phyloP scores from a whole-genome alignment of 1,140 invertebrate genomes.

The Drosophila insularis region DNA sequence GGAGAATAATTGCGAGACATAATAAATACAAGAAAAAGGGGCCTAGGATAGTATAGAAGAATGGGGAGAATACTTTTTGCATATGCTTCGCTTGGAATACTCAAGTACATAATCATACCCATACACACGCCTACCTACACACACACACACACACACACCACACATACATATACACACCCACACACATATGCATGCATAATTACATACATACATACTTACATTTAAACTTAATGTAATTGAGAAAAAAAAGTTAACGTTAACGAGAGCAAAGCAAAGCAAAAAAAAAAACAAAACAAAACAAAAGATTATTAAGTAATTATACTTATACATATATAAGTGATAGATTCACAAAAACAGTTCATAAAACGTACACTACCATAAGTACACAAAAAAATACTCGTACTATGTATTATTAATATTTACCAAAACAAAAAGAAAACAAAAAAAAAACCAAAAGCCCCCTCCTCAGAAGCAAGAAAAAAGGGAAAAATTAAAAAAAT shows the following conservation, averaged over 20 bases:
- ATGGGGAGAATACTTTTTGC: slow-evolving; percentile 29
- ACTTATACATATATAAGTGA: slow-evolving; percentile 33
- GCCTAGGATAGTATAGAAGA: slow-evolving; percentile 16
- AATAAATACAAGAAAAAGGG: background rate
- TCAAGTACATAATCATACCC: slow-evolving; percentile 28
- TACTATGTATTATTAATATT: slow-evolving; percentile 18
- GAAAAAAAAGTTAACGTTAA: slow-evolving; percentile 50
- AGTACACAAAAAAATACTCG: slow-evolving; percentile 8
- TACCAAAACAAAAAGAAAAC: slow-evolving; percentile 4
- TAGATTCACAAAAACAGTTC: slow-evolving; percentile 34
- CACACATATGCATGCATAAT: slow-evolving; percentile 30
- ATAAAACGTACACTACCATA: slow-evolving; percentile 23
- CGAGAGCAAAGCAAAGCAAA: slow-evolving; percentile 26
- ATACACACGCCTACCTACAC: slow-evolving; percentile 14
- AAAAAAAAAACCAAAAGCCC: background rate
- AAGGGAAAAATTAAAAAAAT: slow-evolving; percentile 8
- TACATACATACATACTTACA: slow-evolving; percentile 31
- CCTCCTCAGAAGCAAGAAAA: background rate
- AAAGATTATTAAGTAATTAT: slow-evolving; percentile 9
- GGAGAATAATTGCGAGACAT: slow-evolving; percentile 26
- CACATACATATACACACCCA: too few relatives aligned
- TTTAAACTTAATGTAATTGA: slow-evolving; percentile 40
- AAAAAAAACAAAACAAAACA: slow-evolving; percentile 16
- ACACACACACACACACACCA: slow-evolving; percentile 16
- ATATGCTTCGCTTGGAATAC: slow-evolving; percentile 41